A percentile compares a stretch with the other conserved stretches of the same genome.
These are phyloP conservation scores for Euwallacea similis DNA, from an alignment of 1,140 invertebrate genomes.

Conservation along the genomic window DNA sequence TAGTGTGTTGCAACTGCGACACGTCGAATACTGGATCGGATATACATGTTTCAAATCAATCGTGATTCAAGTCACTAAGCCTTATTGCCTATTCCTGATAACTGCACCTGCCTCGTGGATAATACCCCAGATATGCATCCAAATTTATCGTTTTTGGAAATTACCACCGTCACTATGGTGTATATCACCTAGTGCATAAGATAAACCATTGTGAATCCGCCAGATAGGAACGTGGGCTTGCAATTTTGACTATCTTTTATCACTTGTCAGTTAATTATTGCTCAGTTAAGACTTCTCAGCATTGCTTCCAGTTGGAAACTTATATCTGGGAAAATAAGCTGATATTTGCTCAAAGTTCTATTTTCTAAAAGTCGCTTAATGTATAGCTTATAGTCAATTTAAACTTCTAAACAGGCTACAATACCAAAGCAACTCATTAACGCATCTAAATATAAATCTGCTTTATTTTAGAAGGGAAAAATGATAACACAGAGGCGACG, in stretches of 20 bases:
- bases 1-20: background rate
- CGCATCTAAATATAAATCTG: constrained; percentile 37
- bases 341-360: too few relatives aligned
- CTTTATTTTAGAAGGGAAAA: constrained; percentile 32
- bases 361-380: too few relatives aligned
- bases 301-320: background rate
- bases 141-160: constrained; percentile 29
- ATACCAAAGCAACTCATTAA: constrained; percentile 12
- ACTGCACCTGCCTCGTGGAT: constrained; percentile 17
- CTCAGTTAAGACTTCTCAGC: background rate
- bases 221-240: too few relatives aligned
- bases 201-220: too few relatives aligned
- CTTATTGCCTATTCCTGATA: constrained; percentile 24
- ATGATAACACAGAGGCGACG: constrained; percentile 16
- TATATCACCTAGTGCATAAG: too few relatives aligned
- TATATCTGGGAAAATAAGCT: too few relatives aligned
- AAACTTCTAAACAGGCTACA: too few relatives aligned
- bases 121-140: constrained; percentile 4
- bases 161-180: background rate
- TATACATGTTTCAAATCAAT: constrained; percentile 34
- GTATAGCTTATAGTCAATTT: too few relatives aligned
- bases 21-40: constrained; percentile 21
- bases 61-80: constrained; percentile 33
- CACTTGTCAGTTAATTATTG: background rate
- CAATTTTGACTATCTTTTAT: too few relatives aligned